phyloP scores from a whole-genome alignment of 2,888 invertebrate species.

The Melanchra persicariae region DNA sequence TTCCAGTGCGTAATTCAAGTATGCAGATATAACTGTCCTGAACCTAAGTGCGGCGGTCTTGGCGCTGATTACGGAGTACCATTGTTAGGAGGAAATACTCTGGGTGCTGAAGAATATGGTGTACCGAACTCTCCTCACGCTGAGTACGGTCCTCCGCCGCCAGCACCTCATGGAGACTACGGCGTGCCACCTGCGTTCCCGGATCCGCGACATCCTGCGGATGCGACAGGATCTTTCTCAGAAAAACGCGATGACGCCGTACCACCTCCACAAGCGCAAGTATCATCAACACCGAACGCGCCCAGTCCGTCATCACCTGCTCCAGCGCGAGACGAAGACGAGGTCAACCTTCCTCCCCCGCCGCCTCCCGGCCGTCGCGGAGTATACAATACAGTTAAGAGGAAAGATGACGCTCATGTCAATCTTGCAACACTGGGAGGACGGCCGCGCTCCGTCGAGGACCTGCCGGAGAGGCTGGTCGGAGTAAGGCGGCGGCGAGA shows the following conservation, averaged over 20 bases:
- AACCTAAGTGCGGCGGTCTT: conserved; percentile 96
- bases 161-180: conserved; percentile 92
- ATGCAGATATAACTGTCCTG: conserved; percentile 97
- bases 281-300: conserved; percentile 93
- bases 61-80: conserved; percentile 93
- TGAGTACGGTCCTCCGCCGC: conserved; percentile 94
- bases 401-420: conserved; percentile 94
- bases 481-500: conserved; percentile 93
- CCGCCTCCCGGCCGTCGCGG: conserved; percentile 95
- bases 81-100: conserved; percentile 91
- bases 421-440: conserved; percentile 96
- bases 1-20: conserved; percentile 99
- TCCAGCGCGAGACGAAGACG: conserved; percentile 90
- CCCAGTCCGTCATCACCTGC: conserved; percentile 90
- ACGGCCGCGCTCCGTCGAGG: conserved; percentile 96
- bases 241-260: conserved; percentile 95
- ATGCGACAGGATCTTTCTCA: conserved; percentile 95
- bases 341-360: conserved; percentile 95
- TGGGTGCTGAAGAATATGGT: conserved; percentile 92
- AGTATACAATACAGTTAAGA: conserved; percentile 96
- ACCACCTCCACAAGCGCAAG: conserved; percentile 95
- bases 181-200: conserved; percentile 95
- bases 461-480: conserved; percentile 94
- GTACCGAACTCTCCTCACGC: conserved; percentile 89
- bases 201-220: conserved; percentile 96